Evolutionary conservation across 2,113 vertebrate genomes (phyloP).

Genomic region (Junco hyemalis): DNA sequence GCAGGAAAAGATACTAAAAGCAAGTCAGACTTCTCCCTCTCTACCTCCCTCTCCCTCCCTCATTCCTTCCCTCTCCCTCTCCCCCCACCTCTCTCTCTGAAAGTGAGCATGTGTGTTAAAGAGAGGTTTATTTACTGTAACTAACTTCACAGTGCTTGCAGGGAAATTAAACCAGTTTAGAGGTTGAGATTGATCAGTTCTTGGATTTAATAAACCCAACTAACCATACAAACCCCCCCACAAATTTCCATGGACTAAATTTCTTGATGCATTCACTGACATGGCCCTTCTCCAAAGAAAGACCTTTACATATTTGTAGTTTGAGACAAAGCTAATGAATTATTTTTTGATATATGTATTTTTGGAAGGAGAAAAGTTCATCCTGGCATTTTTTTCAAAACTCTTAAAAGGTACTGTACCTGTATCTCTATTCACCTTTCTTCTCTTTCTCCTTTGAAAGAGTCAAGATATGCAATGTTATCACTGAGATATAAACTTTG

Average conservation of each 20-base stretch:
- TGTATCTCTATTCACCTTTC: not conserved
- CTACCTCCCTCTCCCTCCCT: not conserved
- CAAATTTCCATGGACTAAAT: not conserved
- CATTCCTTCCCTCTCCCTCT: not conserved
- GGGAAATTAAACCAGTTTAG: conserved; percentile 32
- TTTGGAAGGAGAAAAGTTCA: not conserved
- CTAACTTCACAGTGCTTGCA: conserved; percentile 37
- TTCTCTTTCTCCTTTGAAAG: not conserved
- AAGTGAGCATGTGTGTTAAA: not conserved
- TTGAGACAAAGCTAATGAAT: not conserved
- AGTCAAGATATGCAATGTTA: not conserved
- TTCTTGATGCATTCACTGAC: not conserved
- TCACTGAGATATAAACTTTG: not conserved
- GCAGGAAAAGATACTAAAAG: conserved; percentile 24
- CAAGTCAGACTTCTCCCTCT: not conserved
- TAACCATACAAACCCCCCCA: not conserved
- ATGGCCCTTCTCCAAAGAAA: not conserved
- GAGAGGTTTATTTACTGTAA: conserved; percentile 54
- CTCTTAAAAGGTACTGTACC: not conserved
- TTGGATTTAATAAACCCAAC: not conserved
- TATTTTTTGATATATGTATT: not conserved
- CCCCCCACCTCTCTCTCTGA: not conserved
- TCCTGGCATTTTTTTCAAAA: conserved; percentile 6
- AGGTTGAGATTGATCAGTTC: not conserved
- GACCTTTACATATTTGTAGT: not conserved